phyloP scores from a whole-genome alignment of 2,888 invertebrate species.

The Amblyjoppa proteus region DNA sequence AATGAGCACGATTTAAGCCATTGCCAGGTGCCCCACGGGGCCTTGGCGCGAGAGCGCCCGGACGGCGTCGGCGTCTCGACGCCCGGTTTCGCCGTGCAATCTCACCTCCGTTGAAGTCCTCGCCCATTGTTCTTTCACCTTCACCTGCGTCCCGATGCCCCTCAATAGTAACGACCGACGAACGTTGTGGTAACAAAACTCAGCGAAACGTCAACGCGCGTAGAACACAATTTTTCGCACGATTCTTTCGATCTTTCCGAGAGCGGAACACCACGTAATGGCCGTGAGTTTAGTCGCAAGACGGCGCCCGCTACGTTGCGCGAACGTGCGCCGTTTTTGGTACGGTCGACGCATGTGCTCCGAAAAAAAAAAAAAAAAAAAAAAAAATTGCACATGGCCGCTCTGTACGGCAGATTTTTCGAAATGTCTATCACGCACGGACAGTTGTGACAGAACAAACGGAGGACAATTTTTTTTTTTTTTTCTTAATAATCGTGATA shows the following conservation, averaged over 20 bases:
- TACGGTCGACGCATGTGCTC: constrained; percentile 11
- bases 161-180: constrained; percentile 1
- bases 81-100: constrained; percentile 60
- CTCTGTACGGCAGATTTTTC: constrained; percentile 47
- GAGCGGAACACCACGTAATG: constrained; percentile 23
- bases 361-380: neutral
- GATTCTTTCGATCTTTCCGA: neutral
- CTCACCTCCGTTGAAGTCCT: constrained; percentile 84
- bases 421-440: constrained; percentile 44
- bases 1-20: constrained; percentile 72
- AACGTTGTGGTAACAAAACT: constrained; percentile 17
- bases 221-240: constrained; percentile 5
- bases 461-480: neutral
- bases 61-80: constrained; percentile 68
- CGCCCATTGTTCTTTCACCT: constrained; percentile 78
- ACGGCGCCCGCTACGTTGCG: constrained; percentile 49
- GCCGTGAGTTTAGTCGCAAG: constrained; percentile 44
- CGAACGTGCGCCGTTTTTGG: constrained; percentile 14
- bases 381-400: constrained; percentile 36
- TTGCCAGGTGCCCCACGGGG: constrained; percentile 46
- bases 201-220: constrained; percentile 44
- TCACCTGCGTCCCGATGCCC: neutral
- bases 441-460: constrained; percentile 12
- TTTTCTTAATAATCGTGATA: constrained; percentile 1
- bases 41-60: constrained; percentile 58